phyloP scores from a whole-genome alignment of 1,140 invertebrate species.

The Odontomachus brunneus region DNA sequence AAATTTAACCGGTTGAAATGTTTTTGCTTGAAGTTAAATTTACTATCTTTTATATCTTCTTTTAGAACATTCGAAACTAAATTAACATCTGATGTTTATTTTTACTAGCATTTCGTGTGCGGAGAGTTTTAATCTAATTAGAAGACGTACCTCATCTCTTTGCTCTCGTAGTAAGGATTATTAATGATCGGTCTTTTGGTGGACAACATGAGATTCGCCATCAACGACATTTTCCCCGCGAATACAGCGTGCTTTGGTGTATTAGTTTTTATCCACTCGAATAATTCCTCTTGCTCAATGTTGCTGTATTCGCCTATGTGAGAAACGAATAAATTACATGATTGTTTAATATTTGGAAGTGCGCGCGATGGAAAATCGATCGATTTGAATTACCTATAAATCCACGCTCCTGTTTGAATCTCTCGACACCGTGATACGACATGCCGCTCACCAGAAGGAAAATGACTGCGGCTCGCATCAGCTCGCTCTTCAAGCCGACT shows the following conservation, averaged over 20 bases:
- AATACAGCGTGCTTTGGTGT: conserved; percentile 89
- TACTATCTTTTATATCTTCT: no score
- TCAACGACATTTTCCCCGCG: conserved; percentile 94
- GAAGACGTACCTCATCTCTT: conserved; percentile 87
- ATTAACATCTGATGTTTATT: no score
- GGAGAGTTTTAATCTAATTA: no score
- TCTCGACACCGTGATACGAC: conserved; percentile 80
- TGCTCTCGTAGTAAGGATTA: conserved; percentile 94
- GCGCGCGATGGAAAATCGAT: neutral
- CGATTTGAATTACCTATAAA: conserved; percentile 75
- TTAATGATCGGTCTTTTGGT: conserved; percentile 92
- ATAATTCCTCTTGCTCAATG: conserved; percentile 89
- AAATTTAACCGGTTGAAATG: no score
- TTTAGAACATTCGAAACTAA: no score
- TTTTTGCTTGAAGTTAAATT: no score
- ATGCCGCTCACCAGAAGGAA: conserved; percentile 78
- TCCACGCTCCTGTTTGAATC: conserved; percentile 77
- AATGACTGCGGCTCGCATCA: conserved; percentile 70
- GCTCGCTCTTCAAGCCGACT: conserved; percentile 78
- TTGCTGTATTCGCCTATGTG: conserved; percentile 90
- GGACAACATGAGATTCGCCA: conserved; percentile 92
- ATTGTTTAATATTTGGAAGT: neutral
- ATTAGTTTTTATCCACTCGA: conserved; percentile 90
- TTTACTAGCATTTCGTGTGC: no score
- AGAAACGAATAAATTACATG: neutral